A percentile compares a stretch with the other conserved stretches of the same genome.
Evolutionary conservation across 2,113 vertebrate species (phyloP).

Genomic region (Struthio camelus): DNA sequence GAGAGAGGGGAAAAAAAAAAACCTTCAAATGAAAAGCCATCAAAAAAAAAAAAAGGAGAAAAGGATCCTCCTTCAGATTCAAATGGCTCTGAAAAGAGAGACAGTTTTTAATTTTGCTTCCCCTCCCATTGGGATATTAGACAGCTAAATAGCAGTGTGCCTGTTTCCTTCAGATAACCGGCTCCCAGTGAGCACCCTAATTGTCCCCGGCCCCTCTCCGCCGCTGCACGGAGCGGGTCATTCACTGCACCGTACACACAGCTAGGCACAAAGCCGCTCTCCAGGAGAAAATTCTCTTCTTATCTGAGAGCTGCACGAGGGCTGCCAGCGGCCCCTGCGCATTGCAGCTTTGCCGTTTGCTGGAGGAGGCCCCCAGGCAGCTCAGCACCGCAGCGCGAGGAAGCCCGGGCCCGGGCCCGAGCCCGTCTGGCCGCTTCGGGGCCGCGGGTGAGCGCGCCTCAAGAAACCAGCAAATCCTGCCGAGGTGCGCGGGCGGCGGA

Average conservation of each 20-base stretch:
- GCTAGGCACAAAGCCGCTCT: slow-evolving; percentile 80
- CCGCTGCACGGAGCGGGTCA: slow-evolving; percentile 70
- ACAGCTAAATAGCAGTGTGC: slow-evolving; percentile 69
- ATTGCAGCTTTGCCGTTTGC: slow-evolving; percentile 78
- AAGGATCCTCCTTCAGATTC: slow-evolving; percentile 42
- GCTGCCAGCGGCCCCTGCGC: slow-evolving; percentile 71
- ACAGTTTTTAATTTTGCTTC: slow-evolving; percentile 57
- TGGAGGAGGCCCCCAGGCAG: slow-evolving; percentile 74
- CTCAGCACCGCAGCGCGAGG: not conserved
- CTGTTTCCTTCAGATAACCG: slow-evolving; percentile 81
- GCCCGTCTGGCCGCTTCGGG: rapidly evolving
- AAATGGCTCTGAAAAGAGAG: slow-evolving; percentile 38
- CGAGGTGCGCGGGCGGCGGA: too few relatives aligned
- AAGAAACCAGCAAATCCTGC: not conserved
- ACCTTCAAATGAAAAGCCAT: not conserved
- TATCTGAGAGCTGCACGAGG: slow-evolving; percentile 83
- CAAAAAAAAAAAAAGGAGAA: not conserved
- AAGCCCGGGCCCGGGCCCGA: not conserved
- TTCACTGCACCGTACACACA: slow-evolving; percentile 72
- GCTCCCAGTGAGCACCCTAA: slow-evolving; percentile 75
- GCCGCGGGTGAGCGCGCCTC: not conserved
- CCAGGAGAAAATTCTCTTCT: slow-evolving; percentile 79
- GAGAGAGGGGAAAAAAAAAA: not conserved
- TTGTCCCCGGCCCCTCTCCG: slow-evolving; percentile 74
- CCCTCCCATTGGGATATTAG: slow-evolving; percentile 73